Evolutionary conservation across 2,113 vertebrate genomes (phyloP), one percentile per base, ranked within the genome.

Genomic region (Romanogobio albipinnatus): DNA sequence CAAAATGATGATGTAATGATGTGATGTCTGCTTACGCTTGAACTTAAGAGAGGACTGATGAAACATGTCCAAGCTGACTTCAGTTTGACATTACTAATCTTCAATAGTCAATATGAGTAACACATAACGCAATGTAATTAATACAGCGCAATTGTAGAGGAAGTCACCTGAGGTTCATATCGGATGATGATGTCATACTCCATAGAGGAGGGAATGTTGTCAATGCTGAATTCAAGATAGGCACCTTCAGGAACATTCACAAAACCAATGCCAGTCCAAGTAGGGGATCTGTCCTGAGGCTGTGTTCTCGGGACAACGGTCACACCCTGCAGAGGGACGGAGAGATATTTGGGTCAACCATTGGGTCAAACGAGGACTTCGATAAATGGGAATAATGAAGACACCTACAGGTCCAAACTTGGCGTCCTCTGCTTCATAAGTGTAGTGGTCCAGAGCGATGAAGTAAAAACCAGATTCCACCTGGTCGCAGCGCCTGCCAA

Each of bases 391-490:
- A 39, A 74, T 22, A 9, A 13, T 3, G 13, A 45, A 49, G 13
- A 49, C 24, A 73, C 84, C 70, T 84, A 99, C 98, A 0, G 97
- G 97, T 85, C 97, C 97, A 86, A 99, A 93, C 47, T 76, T 92
- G 85, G 96, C 96, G 22, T 97, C 95, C 89, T 99, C 98, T 0
- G 97, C 98, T 87, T 99, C 98, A 0, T 98, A 99, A 85, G 96
- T 96, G 92, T 99, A 99, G 92, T 99, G 97, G 89, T 99, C 98
- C 47, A 99, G 92, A 5, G 95, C 96, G 56, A 97, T 95, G 85
- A 98, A 97, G 92, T 97, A 99, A 91, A 97, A 99, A 1, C 98
- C 97, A 3, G 98, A 96, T 79, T 99, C 96, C 68, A 99, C 95
- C 89, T 97, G 96, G 56, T 94, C 95, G 86, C 98, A 99, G 87